Percentiles rank a stretch among this genome's conserved stretches.
These are phyloP conservation scores for Nasonia oneida DNA, from an alignment of 2,888 invertebrate species.

Conservation along the genomic window DNA sequence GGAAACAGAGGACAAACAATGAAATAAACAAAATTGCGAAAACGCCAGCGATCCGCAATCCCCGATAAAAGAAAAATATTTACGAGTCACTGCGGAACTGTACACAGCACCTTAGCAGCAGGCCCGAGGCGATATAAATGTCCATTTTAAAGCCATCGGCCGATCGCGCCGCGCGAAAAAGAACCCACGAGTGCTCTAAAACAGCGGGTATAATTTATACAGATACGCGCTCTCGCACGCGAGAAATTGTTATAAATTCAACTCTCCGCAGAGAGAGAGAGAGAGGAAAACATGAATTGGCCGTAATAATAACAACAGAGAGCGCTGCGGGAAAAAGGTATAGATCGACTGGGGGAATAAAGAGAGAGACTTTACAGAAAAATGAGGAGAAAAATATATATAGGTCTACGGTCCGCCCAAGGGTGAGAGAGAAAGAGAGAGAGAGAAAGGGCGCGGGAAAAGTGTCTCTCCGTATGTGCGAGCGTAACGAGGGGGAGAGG, in stretches of 20 bases:
- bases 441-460: slow-evolving; percentile 1
- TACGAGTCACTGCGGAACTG: slow-evolving; percentile 5
- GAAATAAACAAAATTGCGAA: not conserved
- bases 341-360: not conserved
- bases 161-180: not conserved
- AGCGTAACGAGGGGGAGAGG: slow-evolving; percentile 12
- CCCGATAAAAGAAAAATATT: slow-evolving; percentile 17
- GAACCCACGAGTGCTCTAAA: not conserved
- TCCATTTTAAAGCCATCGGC: slow-evolving; percentile 34
- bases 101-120: not conserved
- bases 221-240: slow-evolving; percentile 20
- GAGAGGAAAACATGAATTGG: slow-evolving; percentile 40
- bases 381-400: slow-evolving; percentile 35
- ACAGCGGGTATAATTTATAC: not conserved
- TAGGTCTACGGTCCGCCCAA: slow-evolving; percentile 34
- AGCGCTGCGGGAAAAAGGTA: not conserved
- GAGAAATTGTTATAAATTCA: slow-evolving; percentile 47
- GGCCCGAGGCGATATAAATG: slow-evolving; percentile 18
- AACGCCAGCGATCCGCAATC: not conserved
- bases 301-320: slow-evolving; percentile 32
- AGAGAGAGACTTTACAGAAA: slow-evolving; percentile 22
- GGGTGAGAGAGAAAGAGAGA: slow-evolving; percentile 14
- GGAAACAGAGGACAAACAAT: not conserved
- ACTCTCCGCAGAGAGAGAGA: slow-evolving; percentile 19
- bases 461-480: not conserved